These are phyloP conservation scores for Eupithecia insigniata DNA, from an alignment of 2,888 invertebrate genomes.

Conservation along the genomic window DNA sequence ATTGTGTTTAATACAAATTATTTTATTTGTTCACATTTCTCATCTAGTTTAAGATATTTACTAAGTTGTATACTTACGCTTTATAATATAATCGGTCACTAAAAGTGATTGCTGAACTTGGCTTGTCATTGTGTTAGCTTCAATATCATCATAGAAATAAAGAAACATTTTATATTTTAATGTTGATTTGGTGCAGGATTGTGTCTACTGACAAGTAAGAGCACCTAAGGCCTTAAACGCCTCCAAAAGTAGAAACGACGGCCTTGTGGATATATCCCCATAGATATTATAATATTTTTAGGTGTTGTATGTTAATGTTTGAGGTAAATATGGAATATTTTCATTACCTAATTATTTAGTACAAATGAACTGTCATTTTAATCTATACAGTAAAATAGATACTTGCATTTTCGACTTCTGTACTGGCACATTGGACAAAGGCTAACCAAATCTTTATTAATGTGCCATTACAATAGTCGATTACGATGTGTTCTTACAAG, in stretches of 20 bases:
- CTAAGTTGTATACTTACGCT: slow-evolving; percentile 7
- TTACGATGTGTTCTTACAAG: slow-evolving; percentile 2
- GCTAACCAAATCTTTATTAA: background rate
- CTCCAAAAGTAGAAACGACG: slow-evolving; percentile 48
- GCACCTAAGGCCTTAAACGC: slow-evolving; percentile 9
- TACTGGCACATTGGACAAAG: slow-evolving; percentile 16
- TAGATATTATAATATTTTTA: slow-evolving; percentile 37
- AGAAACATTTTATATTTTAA: background rate
- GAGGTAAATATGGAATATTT: slow-evolving; percentile 33
- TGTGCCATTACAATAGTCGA: slow-evolving; percentile 11
- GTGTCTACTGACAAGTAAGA: background rate
- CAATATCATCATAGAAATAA: background rate
- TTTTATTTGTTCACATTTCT: slow-evolving; percentile 6
- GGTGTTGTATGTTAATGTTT: slow-evolving; percentile 29
- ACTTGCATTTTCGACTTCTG: slow-evolving; percentile 11
- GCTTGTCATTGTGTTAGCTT: background rate
- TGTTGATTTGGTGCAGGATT: background rate
- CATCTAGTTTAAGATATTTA: slow-evolving; percentile 13
- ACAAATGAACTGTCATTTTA: slow-evolving; percentile 43
- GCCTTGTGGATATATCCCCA: slow-evolving; percentile 67
- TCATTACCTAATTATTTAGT: slow-evolving; percentile 45
- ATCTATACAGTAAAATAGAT: background rate
- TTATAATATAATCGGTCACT: background rate
- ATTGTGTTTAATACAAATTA: background rate
- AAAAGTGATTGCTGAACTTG: background rate